Percentiles rank a stretch among this genome's conserved stretches.
Evolutionary conservation across 2,888 invertebrate species (phyloP).

Genomic region (Dyspetes luteomarginatus): DNA sequence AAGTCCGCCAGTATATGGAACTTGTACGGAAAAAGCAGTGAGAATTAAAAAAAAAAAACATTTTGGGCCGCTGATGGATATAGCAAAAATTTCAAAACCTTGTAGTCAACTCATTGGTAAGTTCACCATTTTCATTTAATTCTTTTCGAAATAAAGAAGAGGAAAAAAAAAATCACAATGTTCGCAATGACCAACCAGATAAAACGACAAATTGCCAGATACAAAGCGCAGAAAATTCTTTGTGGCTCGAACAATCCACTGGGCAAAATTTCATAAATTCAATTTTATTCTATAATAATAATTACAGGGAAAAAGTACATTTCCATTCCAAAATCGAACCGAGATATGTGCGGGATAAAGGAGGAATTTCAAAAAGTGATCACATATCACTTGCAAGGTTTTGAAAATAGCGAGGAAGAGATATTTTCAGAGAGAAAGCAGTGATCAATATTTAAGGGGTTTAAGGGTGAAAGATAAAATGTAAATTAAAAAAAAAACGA

Average conservation of each 20-base stretch:
- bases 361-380: background rate
- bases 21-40: constrained; percentile 69
- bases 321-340: constrained; percentile 4
- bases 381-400: constrained; percentile 69
- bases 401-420: constrained; percentile 70
- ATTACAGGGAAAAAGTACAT: background rate
- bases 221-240: constrained; percentile 12
- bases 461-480: background rate
- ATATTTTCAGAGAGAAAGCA: background rate
- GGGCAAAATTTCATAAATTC: too few species aligned
- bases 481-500: too few species aligned
- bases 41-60: constrained; percentile 58
- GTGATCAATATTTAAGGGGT: too few species aligned
- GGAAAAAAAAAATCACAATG: background rate
- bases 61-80: constrained; percentile 73
- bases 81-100: constrained; percentile 78
- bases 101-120: constrained; percentile 77
- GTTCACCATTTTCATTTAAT: constrained; percentile 71
- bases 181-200: background rate
- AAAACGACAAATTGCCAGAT: too few species aligned
- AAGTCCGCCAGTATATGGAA: constrained; percentile 70
- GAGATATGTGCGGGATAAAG: background rate
- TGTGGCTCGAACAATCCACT: too few species aligned
- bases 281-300: too few species aligned
- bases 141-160: background rate